Base-by-base conservation (phyloP, 2,797 vertebrate species). In the Sebastes trivittatus region DNA sequence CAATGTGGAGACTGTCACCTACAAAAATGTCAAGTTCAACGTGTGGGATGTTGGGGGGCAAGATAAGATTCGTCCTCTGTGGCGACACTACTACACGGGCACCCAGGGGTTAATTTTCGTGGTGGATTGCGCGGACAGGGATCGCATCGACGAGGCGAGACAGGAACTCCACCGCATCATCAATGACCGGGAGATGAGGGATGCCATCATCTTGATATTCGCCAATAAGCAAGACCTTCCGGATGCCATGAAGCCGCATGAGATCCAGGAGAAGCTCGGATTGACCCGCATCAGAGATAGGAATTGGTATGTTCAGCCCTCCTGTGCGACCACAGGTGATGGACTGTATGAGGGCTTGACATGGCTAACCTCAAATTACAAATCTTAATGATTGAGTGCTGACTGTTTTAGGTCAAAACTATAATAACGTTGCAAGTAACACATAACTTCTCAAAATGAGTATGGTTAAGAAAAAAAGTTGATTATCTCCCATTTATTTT, bases 301-400 rank as follows among this genome's bases (percentile, higher is more conserved):
- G 95, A 99, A 99, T 98, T 99, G 98, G 98, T 99, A 99, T 90
- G 98, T 99, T 96, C 98, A 99, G 96, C 98, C 98, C 83, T 99
- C 98, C 81, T 99, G 98, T 95, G 98, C 98, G 66, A 99, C 98
- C 88, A 97, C 98, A 49, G 98, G 98, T 84, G 98, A 99, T 63
- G 98, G 98, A 97, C 98, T 99, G 86, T 99, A 99, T 83, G 98
- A 99, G 94, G 98, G 98, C 94, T 96, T 99, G 95, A 99, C 98
- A 86, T 99, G 98, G 98, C 97, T 99, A 95, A 99, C 98, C 69
- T 99, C 98, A 95, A 99, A 99, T 96, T 99, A 99, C 96, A 99
- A 99, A 96, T 99, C 98, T 96, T 99, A 99, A 99, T 97, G 98
- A 95, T 94, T 89, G 92, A 92, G 90, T 92, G 90, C 94, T 96